Base-by-base conservation (phyloP, 2,888 invertebrate species). In the Xanthia togata region DNA sequence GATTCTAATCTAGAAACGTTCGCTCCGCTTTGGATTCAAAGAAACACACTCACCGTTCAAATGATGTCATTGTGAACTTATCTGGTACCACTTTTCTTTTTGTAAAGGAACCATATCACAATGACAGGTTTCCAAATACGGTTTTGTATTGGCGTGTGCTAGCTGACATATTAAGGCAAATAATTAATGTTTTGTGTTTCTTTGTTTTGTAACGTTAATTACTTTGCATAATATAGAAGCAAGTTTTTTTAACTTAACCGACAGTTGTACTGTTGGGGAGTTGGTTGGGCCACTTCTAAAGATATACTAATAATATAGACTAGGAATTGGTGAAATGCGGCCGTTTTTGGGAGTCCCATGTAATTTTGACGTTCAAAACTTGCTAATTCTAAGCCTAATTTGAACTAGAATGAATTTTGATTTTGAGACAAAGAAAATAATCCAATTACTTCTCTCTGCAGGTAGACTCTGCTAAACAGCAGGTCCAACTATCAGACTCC, bases 401-500 rank as follows among this genome's bases (percentile, higher is more conserved):
- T 65, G 3, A 44, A 26, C n/a, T 44, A 20, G n/a, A 5, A 17
- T n/a, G 1, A 9, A 5, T 41, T 35, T 23, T 47, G 26, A 47
- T 26, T 44, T 31, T 26, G 20, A 47, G 12, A 1, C 17, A 55
- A 55, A 55, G 11, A 68, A 59, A 59, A n/a, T 38, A 68, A 20
- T 6, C 4, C 0, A 20, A 1, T n/a, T 20, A 55, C 0, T 23
- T 38, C 41, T 38, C 11, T 47, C 92, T 92, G n/a, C 94, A 97
- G 96, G 95, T 95, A 2, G 86, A 92, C 17, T 88, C 95, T 79
- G 94, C 92, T 0, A 92, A 97, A 79, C 96, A 95, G 78, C 93
- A 96, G 69, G 96, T 97, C 4, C 92, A 96, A 71, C 96, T 97
- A 31, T 96, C 97, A 0, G 96, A 97, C 85, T 97, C 97, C 4